phyloP scores from a whole-genome alignment of 2,797 vertebrate species.

The Benthosema pterotum region DNA sequence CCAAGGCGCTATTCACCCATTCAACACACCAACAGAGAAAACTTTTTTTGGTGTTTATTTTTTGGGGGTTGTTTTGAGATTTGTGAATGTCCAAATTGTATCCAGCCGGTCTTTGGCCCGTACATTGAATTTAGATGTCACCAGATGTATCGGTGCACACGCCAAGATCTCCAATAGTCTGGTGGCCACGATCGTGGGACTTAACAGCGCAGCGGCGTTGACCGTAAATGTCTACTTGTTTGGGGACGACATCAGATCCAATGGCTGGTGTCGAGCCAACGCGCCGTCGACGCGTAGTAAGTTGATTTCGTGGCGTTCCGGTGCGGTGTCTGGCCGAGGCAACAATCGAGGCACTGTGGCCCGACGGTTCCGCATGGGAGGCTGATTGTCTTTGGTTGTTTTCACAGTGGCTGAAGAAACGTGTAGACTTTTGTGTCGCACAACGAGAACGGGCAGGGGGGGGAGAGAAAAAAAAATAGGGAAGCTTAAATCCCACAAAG shows the following conservation, averaged over 20 bases:
- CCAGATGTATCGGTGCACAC: no score
- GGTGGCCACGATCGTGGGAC: no score
- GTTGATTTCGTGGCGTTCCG: slow-evolving; percentile 7
- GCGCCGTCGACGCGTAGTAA: slow-evolving; percentile 31
- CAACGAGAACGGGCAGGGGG: slow-evolving; percentile 28
- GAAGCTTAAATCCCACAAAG: slow-evolving; percentile 29
- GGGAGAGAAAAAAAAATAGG: no score
- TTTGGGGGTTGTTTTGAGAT: no score
- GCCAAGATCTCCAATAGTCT: no score
- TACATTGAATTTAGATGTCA: no score
- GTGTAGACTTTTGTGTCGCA: slow-evolving; percentile 34
- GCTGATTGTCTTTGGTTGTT: slow-evolving; percentile 19
- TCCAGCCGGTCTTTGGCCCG: no score
- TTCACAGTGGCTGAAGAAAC: slow-evolving; percentile 35
- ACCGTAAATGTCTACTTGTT: no score
- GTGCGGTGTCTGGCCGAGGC: slow-evolving; percentile 24
- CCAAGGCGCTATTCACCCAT: no score
- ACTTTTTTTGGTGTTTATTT: no score
- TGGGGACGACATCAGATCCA: slow-evolving; percentile 23
- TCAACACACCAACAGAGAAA: no score
- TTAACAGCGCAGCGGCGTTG: no score
- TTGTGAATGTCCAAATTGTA: background rate
- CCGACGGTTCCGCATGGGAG: background rate
- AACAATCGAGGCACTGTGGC: slow-evolving; percentile 19
- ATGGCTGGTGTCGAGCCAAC: slow-evolving; percentile 34